These are phyloP conservation scores for Oryzias melastigma DNA, from an alignment of 2,113 vertebrate genomes.

Conservation along the genomic window DNA sequence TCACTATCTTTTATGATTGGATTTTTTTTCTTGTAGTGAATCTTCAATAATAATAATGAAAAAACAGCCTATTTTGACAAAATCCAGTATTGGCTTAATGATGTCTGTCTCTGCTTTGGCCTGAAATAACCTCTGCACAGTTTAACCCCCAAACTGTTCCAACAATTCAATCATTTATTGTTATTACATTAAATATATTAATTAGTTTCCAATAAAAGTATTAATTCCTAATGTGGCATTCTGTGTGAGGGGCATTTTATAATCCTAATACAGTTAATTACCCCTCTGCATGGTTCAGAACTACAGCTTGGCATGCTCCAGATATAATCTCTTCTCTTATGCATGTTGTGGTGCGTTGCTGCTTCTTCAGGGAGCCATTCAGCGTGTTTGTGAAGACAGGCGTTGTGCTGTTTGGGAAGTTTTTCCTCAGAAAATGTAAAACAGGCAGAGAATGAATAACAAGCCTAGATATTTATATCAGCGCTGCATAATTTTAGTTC, in stretches of 20 bases:
- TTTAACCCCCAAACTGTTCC: neutral
- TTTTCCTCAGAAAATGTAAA: constrained; percentile 56
- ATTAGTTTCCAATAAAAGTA: constrained; percentile 5
- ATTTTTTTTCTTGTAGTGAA: too few relatives aligned
- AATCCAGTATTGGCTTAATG: neutral
- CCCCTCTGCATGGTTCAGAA: constrained; percentile 3
- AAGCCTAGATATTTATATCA: constrained; percentile 69
- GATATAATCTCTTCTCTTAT: constrained; percentile 25
- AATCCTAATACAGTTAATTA: constrained; percentile 18
- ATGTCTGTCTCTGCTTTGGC: neutral
- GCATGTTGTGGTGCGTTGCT: constrained; percentile 18
- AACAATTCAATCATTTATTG: constrained; percentile 20
- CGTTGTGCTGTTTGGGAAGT: constrained; percentile 19
- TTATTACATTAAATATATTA: constrained; percentile 16
- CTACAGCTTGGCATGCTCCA: constrained; percentile 23
- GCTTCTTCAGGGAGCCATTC: constrained; percentile 27
- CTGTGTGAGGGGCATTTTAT: constrained; percentile 23
- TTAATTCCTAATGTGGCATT: constrained; percentile 32
- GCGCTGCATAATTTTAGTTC: constrained; percentile 50
- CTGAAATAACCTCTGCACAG: neutral
- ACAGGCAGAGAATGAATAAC: constrained; percentile 52
- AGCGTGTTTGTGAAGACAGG: constrained; percentile 27
- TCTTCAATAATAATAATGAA: too few relatives aligned
- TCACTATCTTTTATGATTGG: too few relatives aligned
- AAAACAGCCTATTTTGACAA: too few relatives aligned